Evolutionary conservation across 2,113 vertebrate species (phyloP).

Genomic region (Chionodraco myersi): DNA sequence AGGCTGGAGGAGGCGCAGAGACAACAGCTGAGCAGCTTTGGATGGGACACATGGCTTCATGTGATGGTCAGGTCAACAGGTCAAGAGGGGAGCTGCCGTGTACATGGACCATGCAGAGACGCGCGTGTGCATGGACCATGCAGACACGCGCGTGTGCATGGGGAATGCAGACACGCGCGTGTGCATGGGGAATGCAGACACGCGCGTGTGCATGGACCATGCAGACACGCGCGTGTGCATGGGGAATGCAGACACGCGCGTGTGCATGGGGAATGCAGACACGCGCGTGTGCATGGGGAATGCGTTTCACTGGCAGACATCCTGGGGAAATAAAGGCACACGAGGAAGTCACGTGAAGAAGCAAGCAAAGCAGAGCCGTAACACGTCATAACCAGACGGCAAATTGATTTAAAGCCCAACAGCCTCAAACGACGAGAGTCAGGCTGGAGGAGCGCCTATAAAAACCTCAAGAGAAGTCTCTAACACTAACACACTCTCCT

Average conservation of each 20-base stretch:
- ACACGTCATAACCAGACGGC: constrained; percentile 1
- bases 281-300: neutral
- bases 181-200: neutral
- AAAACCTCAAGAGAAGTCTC: neutral
- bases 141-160: neutral
- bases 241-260: neutral
- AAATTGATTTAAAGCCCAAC: neutral
- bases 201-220: too few relatives aligned
- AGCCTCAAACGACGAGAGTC: neutral
- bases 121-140: too few relatives aligned
- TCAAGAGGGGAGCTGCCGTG: constrained; percentile 24
- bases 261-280: neutral
- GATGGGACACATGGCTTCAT: constrained; percentile 39
- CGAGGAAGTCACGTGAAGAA: constrained; percentile 6
- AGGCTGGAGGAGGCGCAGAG: constrained; percentile 48
- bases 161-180: neutral
- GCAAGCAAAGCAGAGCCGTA: constrained; percentile 37
- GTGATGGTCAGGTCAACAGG: constrained; percentile 44
- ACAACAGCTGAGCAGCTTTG: constrained; percentile 30
- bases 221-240: neutral
- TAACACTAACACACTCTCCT: neutral
- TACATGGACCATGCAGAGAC: neutral
- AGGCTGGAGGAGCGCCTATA: neutral
- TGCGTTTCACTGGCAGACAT: constrained; percentile 17
- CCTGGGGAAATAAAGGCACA: constrained; percentile 18